Conservation (phyloP, 2,888 invertebrate genomes). For the Carcina quercana region DNA sequence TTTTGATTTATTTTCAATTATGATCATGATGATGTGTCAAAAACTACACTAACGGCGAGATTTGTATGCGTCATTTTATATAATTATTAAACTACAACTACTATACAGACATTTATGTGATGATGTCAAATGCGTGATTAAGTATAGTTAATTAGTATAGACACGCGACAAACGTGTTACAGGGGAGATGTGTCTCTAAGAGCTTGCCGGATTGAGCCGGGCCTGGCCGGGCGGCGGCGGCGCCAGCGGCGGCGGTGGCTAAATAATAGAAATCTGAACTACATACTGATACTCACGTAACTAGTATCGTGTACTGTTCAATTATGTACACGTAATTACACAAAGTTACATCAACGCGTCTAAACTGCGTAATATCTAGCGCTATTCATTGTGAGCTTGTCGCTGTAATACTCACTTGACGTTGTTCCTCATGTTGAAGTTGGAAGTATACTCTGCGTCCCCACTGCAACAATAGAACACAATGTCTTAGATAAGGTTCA, state of each 20-base stretch:
- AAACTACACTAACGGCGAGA: too few species aligned
- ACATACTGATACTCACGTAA: conserved; percentile 8
- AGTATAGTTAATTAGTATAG: background rate
- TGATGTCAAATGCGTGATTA: conserved; percentile 2
- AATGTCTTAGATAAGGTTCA: background rate
- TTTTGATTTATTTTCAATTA: too few species aligned
- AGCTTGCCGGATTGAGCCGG: too few species aligned
- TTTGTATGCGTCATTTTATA: too few species aligned
- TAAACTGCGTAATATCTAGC: background rate
- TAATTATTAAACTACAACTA: too few species aligned
- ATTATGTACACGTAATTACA: conserved; percentile 5
- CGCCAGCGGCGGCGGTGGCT: too few species aligned
- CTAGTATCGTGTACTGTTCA: conserved; percentile 1
- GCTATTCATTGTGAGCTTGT: background rate
- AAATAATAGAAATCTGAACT: conserved; percentile 7
- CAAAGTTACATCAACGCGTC: conserved; percentile 1
- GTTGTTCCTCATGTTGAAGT: conserved; percentile 62
- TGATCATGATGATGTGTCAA: too few species aligned
- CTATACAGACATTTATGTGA: too few species aligned
- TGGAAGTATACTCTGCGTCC: conserved; percentile 59
- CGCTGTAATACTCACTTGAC: conserved; percentile 54
- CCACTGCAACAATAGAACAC: conserved; percentile 44
- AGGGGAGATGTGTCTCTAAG: conserved; percentile 3
- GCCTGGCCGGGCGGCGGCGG: too few species aligned
- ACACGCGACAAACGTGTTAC: conserved; percentile 1